These are phyloP conservation scores for Brachionus manjavacas DNA, from an alignment of 1,140 invertebrate genomes.

Conservation along the genomic window DNA sequence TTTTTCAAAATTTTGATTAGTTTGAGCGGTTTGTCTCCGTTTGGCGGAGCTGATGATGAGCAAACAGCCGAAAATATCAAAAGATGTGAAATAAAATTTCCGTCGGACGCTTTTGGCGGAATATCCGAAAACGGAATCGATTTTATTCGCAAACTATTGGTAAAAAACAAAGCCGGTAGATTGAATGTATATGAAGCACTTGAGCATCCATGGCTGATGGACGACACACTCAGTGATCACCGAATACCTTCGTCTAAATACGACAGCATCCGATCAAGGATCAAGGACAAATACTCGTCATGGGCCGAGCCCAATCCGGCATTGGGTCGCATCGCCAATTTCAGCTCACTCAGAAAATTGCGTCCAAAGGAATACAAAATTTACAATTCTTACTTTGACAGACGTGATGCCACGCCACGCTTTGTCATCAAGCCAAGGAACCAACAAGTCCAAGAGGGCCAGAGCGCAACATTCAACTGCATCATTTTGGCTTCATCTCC, in stretches of 20 bases:
- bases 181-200: slow-evolving; percentile 96
- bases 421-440: slow-evolving; percentile 94
- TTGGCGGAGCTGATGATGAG: slow-evolving; percentile 95
- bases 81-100: slow-evolving; percentile 97
- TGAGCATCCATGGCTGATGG: slow-evolving; percentile 85
- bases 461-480: slow-evolving; percentile 93
- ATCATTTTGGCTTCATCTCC: slow-evolving; percentile 87
- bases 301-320: slow-evolving; percentile 88
- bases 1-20: slow-evolving; percentile 57
- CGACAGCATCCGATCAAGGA: slow-evolving; percentile 75
- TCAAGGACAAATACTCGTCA: slow-evolving; percentile 67
- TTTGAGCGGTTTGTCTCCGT: slow-evolving; percentile 91
- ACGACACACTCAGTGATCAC: slow-evolving; percentile 67
- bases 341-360: slow-evolving; percentile 90
- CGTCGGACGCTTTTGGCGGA: slow-evolving; percentile 76
- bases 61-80: slow-evolving; percentile 97
- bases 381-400: slow-evolving; percentile 84
- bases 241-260: slow-evolving; percentile 71
- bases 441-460: slow-evolving; percentile 90
- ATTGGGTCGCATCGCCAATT: slow-evolving; percentile 91
- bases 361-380: slow-evolving; percentile 93
- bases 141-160: slow-evolving; percentile 84
- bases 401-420: slow-evolving; percentile 88
- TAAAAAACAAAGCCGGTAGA: slow-evolving; percentile 88
- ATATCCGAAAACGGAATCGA: slow-evolving; percentile 95